phyloP scores from a whole-genome alignment of 2,113 vertebrate species.

The Scomber scombrus region DNA sequence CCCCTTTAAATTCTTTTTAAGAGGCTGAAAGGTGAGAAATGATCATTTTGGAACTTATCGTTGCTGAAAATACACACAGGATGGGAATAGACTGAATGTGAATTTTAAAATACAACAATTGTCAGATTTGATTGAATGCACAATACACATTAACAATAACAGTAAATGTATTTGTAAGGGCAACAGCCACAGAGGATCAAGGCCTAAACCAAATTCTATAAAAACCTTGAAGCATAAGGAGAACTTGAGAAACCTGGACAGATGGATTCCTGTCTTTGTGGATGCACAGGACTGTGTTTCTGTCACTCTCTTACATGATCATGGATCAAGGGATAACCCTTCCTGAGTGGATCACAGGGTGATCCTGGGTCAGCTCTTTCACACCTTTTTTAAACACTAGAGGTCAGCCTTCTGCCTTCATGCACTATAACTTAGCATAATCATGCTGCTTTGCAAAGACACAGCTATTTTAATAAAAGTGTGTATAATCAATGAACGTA shows the following conservation, averaged over 20 bases:
- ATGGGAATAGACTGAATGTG: too few relatives aligned
- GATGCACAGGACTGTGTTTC: neutral
- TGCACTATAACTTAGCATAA: neutral
- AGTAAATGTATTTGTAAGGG: too few relatives aligned
- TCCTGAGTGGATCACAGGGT: neutral
- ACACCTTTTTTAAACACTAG: slow-evolving; percentile 36
- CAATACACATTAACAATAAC: too few relatives aligned
- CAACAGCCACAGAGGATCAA: too few relatives aligned
- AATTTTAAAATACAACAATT: too few relatives aligned
- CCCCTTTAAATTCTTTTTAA: too few relatives aligned
- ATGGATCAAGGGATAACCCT: slow-evolving; percentile 12
- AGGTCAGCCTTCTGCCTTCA: slow-evolving; percentile 34
- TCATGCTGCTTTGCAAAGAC: neutral
- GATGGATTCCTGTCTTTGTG: neutral
- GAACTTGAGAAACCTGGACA: neutral
- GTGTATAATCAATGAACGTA: too few relatives aligned
- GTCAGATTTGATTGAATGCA: too few relatives aligned
- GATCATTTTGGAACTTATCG: too few relatives aligned
- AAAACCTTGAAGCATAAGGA: neutral
- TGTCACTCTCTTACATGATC: slow-evolving; percentile 5
- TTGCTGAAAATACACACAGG: too few relatives aligned
- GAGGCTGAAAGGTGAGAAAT: too few relatives aligned
- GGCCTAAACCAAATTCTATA: neutral
- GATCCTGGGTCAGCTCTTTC: slow-evolving; percentile 1
- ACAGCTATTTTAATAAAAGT: neutral